Conservation (phyloP, 2,113 vertebrate species). For the zebrafish (Danio rerio) region DNA sequence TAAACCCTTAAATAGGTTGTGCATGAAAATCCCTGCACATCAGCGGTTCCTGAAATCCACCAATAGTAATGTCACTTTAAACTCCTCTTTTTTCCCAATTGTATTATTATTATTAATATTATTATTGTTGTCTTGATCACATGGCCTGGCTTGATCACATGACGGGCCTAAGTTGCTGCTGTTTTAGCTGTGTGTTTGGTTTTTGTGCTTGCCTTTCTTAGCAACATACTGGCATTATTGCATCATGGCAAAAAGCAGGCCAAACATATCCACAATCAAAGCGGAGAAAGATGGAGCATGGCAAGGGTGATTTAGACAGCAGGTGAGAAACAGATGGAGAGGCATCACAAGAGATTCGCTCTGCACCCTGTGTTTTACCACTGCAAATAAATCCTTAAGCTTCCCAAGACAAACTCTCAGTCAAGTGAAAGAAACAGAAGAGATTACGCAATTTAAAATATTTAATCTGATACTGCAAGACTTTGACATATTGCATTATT, state of each 20-base stretch:
- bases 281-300: not conserved
- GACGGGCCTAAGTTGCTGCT: no score
- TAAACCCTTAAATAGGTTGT: no score
- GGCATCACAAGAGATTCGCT: conserved; percentile 38
- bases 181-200: not conserved
- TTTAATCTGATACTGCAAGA: not conserved
- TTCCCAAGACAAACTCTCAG: not conserved
- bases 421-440: not conserved
- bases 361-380: conserved; percentile 1
- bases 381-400: not conserved
- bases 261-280: conserved; percentile 16
- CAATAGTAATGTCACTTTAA: no score
- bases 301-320: conserved; percentile 23
- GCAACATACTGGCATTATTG: not conserved
- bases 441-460: not conserved
- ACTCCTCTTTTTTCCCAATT: no score
- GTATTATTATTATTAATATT: no score
- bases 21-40: no score
- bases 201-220: not conserved
- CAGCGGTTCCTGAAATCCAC: no score
- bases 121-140: no score
- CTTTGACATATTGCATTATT: not conserved
- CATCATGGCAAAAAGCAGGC: conserved; percentile 6
- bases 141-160: no score
- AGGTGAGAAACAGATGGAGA: conserved; percentile 48